Evolutionary conservation across 1,140 invertebrate genomes (phyloP).

Genomic region (Drosophila pseudoobscura): DNA sequence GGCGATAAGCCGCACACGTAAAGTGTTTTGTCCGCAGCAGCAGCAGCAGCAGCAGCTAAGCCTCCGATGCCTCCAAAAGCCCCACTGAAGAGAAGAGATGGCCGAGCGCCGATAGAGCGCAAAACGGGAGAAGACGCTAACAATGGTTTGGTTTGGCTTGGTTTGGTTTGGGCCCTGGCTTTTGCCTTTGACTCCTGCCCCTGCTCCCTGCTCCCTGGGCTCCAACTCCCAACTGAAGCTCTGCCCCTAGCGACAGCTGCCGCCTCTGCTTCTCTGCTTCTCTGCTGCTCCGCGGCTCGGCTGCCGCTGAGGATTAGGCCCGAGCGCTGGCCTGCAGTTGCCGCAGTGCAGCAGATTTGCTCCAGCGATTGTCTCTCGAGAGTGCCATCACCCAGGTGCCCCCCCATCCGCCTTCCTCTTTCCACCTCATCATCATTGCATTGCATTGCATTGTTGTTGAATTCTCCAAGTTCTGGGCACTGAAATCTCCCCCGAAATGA

Average conservation of each 20-base stretch:
- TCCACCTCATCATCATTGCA: too few species aligned
- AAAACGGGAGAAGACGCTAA: constrained; percentile 51
- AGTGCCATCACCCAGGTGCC: constrained; percentile 28
- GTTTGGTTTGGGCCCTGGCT: background rate
- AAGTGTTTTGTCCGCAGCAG: constrained; percentile 73
- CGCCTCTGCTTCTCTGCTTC: constrained; percentile 33
- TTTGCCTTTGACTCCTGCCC: background rate
- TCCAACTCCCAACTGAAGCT: background rate
- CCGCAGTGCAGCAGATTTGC: constrained; percentile 34
- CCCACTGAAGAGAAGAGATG: constrained; percentile 43
- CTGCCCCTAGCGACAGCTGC: constrained; percentile 66
- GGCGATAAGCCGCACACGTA: constrained; percentile 81
- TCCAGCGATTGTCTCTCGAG: constrained; percentile 34
- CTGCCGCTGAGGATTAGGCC: constrained; percentile 53
- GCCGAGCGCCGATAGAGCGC: constrained; percentile 42
- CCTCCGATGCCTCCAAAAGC: background rate
- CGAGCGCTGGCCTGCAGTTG: background rate
- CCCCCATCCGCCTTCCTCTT: background rate
- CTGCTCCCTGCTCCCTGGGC: background rate
- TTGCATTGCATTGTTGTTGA: constrained; percentile 33
- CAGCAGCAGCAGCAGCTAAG: constrained; percentile 10
- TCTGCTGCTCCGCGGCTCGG: constrained; percentile 39
- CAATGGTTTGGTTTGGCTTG: constrained; percentile 39
- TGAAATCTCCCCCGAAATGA: constrained; percentile 6
- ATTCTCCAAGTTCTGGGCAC: constrained; percentile 5